phyloP scores from a whole-genome alignment of 2,797 vertebrate genomes.

The Megaceryle alcyon region DNA sequence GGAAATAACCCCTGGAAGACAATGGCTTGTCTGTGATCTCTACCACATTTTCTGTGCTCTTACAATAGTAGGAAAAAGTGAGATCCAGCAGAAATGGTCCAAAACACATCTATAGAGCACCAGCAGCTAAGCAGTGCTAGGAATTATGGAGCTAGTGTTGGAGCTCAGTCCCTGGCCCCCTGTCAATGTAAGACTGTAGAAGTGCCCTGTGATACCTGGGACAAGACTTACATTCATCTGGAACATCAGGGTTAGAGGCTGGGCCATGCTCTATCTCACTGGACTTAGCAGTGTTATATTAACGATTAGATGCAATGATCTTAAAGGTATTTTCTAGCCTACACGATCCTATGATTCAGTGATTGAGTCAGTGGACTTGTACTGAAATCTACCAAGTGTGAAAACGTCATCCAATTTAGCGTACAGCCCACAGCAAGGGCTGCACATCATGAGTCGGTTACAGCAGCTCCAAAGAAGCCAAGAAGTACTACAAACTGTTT shows the following conservation, averaged over 20 bases:
- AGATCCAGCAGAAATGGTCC: not conserved
- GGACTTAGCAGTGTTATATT: not conserved
- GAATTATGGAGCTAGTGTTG: fast-evolving
- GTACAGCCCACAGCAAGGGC: not conserved
- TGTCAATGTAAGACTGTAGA: not conserved
- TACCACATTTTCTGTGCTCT: not conserved
- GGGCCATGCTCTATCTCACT: not conserved
- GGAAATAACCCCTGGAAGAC: not conserved
- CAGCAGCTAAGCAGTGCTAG: not conserved
- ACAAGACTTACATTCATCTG: not conserved
- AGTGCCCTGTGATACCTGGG: not conserved
- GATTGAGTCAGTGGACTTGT: not conserved
- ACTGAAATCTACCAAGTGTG: not conserved
- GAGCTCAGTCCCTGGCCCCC: not conserved
- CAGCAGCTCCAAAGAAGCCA: not conserved
- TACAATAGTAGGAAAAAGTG: not conserved
- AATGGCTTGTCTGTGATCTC: not conserved
- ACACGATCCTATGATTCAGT: not conserved
- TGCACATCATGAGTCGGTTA: not conserved
- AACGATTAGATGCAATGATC: not conserved
- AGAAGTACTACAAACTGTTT: not conserved
- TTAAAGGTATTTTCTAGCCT: not conserved
- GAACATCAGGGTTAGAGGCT: not conserved
- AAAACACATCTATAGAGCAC: not conserved
- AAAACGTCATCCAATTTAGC: not conserved